These are phyloP conservation scores for Threskiornis aethiopicus DNA, from an alignment of 2,797 vertebrate species.

Conservation along the genomic window DNA sequence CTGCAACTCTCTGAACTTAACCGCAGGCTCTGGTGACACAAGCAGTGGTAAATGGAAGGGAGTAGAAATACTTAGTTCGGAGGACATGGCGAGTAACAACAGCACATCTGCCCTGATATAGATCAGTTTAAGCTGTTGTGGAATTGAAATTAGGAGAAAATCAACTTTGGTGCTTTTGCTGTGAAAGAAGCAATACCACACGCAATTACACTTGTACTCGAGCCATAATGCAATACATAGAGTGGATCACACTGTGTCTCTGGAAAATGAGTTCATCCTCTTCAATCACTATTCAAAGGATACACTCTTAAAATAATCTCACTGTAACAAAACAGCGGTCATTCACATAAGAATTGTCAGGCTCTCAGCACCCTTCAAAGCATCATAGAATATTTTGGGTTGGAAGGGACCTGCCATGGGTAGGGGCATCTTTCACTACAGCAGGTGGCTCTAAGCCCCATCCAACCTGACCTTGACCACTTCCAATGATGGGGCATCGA, in stretches of 20 bases:
- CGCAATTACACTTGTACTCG: not conserved
- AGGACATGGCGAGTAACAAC: not conserved
- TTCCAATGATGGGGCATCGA: not conserved
- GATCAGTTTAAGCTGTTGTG: not conserved
- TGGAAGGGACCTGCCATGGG: not conserved
- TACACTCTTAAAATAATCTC: not conserved
- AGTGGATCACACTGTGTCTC: not conserved
- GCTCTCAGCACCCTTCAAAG: not conserved
- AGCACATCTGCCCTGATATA: not conserved
- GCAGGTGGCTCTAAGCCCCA: not conserved
- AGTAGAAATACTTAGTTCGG: not conserved
- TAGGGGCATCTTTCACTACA: not conserved
- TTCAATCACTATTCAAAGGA: not conserved
- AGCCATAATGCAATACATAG: not conserved
- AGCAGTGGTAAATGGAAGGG: not conserved
- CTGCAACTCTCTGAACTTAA: not conserved
- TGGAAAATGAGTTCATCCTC: not conserved
- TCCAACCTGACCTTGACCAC: not conserved
- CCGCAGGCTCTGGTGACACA: not conserved
- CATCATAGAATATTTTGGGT: not conserved
- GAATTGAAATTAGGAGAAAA: not conserved
- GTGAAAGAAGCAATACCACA: not conserved
- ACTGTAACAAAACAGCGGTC: not conserved
- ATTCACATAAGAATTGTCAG: not conserved
- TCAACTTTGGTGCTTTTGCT: fast-evolving